phyloP scores from a whole-genome alignment of 2,888 invertebrate genomes.

The Patella ulyssiponensis region DNA sequence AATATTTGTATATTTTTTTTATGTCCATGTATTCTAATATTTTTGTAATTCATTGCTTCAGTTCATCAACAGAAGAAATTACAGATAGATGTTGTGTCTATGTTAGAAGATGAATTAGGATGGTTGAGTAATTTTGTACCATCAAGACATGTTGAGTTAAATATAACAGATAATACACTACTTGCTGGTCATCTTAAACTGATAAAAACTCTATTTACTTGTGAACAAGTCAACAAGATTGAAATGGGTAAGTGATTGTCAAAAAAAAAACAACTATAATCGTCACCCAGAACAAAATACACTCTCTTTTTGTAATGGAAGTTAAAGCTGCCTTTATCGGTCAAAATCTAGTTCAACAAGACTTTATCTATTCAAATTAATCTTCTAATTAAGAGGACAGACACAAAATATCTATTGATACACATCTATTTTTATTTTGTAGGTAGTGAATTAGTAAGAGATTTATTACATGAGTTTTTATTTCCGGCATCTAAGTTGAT shows the following conservation, averaged over 20 bases:
- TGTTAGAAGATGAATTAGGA: constrained; percentile 73
- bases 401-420: no score
- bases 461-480: constrained; percentile 72
- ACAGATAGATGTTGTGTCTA: constrained; percentile 66
- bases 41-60: constrained; percentile 29
- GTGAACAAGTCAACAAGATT: constrained; percentile 71
- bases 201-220: constrained; percentile 72
- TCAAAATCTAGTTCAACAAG: no score
- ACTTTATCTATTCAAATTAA: no score
- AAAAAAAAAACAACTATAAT: no score
- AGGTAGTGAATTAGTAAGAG: constrained; percentile 60
- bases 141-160: constrained; percentile 60
- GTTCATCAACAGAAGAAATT: constrained; percentile 67
- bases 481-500: constrained; percentile 74
- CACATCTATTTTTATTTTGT: constrained; percentile 14
- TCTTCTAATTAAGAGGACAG: no score
- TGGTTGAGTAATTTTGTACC: constrained; percentile 74
- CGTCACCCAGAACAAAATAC: no score
- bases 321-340: no score
- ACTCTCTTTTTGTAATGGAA: no score
- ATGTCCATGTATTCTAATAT: not conserved
- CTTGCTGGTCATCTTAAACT: constrained; percentile 74
- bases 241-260: constrained; percentile 60
- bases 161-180: constrained; percentile 72
- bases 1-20: not conserved